Evolutionary conservation across 1,140 invertebrate genomes (phyloP).

Genomic region (Arctopsyche grandis): DNA sequence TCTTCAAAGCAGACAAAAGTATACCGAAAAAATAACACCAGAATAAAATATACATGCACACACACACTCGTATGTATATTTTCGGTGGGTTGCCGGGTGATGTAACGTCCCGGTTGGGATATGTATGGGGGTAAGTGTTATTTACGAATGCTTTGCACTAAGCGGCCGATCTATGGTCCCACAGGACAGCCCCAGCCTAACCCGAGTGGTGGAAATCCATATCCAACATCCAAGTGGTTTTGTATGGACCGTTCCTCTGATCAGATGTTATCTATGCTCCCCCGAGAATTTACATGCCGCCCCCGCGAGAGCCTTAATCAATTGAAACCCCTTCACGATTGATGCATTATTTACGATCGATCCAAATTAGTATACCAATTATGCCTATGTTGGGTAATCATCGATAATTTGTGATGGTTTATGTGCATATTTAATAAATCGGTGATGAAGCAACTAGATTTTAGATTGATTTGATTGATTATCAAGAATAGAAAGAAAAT

Average conservation of each 20-base stretch:
- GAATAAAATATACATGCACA: neutral
- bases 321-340: conserved; percentile 22
- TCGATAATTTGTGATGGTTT: no score
- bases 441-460: no score
- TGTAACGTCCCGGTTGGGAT: neutral
- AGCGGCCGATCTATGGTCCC: conserved; percentile 18
- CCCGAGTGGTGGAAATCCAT: neutral
- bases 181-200: neutral
- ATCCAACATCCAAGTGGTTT: neutral
- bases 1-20: neutral
- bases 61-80: neutral
- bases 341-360: conserved; percentile 31
- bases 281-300: neutral
- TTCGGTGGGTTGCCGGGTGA: neutral
- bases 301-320: conserved; percentile 32
- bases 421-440: no score
- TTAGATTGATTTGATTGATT: no score
- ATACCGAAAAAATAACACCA: neutral
- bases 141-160: conserved; percentile 13
- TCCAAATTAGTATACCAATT: conserved; percentile 4
- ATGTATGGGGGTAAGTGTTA: conserved; percentile 3
- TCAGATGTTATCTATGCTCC: conserved; percentile 31
- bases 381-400: no score
- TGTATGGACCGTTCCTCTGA: neutral
- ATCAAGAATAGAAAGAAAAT: no score